Evolutionary conservation across 2,888 invertebrate genomes (phyloP).

Genomic region (Emmelina monodactyla): DNA sequence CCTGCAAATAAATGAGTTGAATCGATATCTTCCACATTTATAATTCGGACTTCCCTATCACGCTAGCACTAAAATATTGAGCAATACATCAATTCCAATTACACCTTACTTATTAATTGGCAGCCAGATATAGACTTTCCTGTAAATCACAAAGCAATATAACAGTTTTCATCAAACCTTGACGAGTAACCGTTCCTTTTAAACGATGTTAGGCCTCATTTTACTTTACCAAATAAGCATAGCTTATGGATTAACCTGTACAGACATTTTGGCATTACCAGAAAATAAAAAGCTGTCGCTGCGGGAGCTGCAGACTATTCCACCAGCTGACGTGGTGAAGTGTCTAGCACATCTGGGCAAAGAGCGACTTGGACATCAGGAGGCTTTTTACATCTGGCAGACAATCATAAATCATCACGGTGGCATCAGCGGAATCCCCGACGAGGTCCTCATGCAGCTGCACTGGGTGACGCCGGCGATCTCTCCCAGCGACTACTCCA

Average conservation of each 20-base stretch:
- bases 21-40: no score
- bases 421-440: slow-evolving; percentile 43
- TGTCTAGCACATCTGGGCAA: slow-evolving; percentile 42
- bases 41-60: no score
- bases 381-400: slow-evolving; percentile 44
- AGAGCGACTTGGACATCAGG: slow-evolving; percentile 24
- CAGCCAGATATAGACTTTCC: no score
- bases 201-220: no score
- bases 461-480: slow-evolving; percentile 58
- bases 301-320: slow-evolving; percentile 27
- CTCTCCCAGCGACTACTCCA: slow-evolving; percentile 48
- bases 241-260: slow-evolving; percentile 24
- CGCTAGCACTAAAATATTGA: no score
- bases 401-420: slow-evolving; percentile 31
- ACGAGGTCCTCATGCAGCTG: slow-evolving; percentile 37
- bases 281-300: slow-evolving; percentile 22
- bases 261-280: slow-evolving; percentile 29
- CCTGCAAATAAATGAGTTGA: no score
- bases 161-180: no score
- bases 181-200: no score
- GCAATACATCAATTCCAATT: no score
- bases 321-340: slow-evolving; percentile 32
- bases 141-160: no score
- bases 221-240: no score
- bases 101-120: no score